Percentiles rank a stretch among this genome's conserved stretches.
These are phyloP conservation scores for Drosophila busckii DNA, from an alignment of 1,140 invertebrate species.

Conservation along the genomic window DNA sequence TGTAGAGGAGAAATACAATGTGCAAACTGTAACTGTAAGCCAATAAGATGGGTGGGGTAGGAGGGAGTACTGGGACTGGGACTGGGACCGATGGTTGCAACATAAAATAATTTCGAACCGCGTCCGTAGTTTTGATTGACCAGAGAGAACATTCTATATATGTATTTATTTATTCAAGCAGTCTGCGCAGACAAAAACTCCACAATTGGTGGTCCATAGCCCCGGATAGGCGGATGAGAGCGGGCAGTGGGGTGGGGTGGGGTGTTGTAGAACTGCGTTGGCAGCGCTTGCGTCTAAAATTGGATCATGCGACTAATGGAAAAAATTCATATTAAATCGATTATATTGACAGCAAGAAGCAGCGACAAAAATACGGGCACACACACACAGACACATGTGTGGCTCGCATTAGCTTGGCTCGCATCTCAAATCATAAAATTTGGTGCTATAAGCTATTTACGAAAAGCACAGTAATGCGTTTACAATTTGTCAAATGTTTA, in stretches of 20 bases:
- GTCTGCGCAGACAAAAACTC: conserved; percentile 33
- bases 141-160: conserved; percentile 24
- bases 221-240: background rate
- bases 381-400: conserved; percentile 19
- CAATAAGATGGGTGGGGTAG: no score
- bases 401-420: background rate
- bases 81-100: background rate
- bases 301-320: conserved; percentile 69
- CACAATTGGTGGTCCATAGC: conserved; percentile 56
- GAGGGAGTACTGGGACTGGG: background rate
- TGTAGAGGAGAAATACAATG: conserved; percentile 11
- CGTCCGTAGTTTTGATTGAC: conserved; percentile 56
- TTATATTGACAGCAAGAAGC: conserved; percentile 67
- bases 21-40: conserved; percentile 17
- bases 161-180: conserved; percentile 55
- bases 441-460: conserved; percentile 59
- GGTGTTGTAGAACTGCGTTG: conserved; percentile 9
- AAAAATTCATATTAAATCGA: conserved; percentile 77
- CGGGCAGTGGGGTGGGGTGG: background rate
- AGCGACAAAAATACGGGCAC: no score
- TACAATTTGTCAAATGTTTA: conserved; percentile 32
- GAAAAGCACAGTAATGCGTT: conserved; percentile 12
- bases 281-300: conserved; percentile 51
- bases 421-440: conserved; percentile 40
- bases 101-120: conserved; percentile 58